phyloP scores from a whole-genome alignment of 2,888 invertebrate species.

The Acanthosepion pharaonis region DNA sequence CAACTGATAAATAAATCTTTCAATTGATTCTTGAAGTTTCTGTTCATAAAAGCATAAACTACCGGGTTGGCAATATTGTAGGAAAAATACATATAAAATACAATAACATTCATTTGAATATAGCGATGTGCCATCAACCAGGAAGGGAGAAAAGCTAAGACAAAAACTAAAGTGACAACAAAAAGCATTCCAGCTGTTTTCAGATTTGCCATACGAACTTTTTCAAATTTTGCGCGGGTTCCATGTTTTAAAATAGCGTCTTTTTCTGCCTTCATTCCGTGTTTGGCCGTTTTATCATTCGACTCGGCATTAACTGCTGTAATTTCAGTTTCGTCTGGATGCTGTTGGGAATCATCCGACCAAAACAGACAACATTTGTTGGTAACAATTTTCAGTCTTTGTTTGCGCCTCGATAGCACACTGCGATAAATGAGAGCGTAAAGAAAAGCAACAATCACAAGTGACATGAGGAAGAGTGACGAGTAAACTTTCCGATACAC shows the following conservation, averaged over 20 bases:
- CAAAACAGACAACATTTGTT: conserved; percentile 58
- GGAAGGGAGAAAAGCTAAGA: conserved; percentile 73
- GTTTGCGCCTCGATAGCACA: conserved; percentile 56
- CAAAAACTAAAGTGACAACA: conserved; percentile 73
- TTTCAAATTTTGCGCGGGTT: conserved; percentile 50
- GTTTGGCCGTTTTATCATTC: conserved; percentile 49
- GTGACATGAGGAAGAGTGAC: conserved; percentile 68
- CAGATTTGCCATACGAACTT: conserved; percentile 71
- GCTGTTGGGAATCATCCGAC: conserved; percentile 52
- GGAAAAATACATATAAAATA: conserved; percentile 74
- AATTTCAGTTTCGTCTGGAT: conserved; percentile 57
- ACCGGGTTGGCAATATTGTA: conserved; percentile 75
- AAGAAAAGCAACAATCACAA: conserved; percentile 70
- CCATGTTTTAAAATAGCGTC: conserved; percentile 47
- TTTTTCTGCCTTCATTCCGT: conserved; percentile 6
- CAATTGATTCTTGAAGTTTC: conserved; percentile 72
- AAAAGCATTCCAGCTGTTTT: conserved; percentile 75
- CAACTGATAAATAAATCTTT: conserved; percentile 59
- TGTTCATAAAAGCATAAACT: conserved; percentile 75
- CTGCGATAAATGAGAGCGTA: conserved; percentile 70
- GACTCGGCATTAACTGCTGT: conserved; percentile 55
- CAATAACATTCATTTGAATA: conserved; percentile 63
- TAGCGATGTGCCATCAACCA: conserved; percentile 70
- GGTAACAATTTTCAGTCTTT: conserved; percentile 55
- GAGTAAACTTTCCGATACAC: conserved; percentile 68